Conservation (phyloP, 2,797 vertebrate species). For the Lophotriccus pileatus region DNA sequence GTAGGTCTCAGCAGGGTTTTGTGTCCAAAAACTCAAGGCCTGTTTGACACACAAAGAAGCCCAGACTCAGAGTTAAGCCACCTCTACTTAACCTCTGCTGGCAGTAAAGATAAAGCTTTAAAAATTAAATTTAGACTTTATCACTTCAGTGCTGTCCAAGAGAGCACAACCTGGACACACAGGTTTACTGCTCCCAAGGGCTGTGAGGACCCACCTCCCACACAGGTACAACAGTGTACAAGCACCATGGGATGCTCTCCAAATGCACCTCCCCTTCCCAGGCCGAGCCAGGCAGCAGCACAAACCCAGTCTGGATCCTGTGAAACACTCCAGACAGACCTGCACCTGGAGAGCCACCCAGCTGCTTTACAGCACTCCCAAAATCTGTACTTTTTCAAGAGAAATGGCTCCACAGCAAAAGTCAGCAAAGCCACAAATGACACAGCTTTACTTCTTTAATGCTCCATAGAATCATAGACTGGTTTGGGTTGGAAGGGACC, state of each 20-base stretch:
- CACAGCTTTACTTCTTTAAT: not conserved
- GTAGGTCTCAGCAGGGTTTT: not conserved
- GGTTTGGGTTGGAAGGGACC: not conserved
- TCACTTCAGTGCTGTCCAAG: not conserved
- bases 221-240: accelerated
- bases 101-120: accelerated
- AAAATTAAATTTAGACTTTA: not conserved
- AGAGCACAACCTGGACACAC: not conserved
- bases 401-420: not conserved
- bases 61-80: not conserved
- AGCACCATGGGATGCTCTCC: accelerated
- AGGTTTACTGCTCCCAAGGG: accelerated
- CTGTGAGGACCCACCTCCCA: accelerated
- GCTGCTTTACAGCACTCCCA: not conserved
- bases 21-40: not conserved
- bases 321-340: accelerated
- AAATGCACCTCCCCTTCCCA: not conserved
- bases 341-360: not conserved
- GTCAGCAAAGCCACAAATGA: not conserved
- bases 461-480: not conserved
- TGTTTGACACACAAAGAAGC: not conserved
- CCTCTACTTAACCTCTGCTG: not conserved
- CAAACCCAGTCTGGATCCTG: accelerated
- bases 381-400: not conserved
- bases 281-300: accelerated